These are phyloP conservation scores for Epirrhoe tristata DNA, from an alignment of 2,888 invertebrate genomes.

Conservation along the genomic window DNA sequence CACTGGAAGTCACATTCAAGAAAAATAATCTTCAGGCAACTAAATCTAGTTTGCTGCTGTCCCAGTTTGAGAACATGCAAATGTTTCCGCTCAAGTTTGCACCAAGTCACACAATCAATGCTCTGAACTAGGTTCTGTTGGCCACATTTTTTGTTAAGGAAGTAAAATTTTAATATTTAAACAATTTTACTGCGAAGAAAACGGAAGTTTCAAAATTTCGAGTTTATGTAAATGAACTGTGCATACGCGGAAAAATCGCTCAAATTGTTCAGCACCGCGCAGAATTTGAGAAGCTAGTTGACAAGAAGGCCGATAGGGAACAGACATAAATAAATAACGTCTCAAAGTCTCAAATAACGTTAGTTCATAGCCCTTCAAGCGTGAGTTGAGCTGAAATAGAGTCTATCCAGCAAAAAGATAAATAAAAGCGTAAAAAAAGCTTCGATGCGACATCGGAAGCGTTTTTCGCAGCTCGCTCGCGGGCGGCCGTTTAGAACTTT, in stretches of 20 bases:
- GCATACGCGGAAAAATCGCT: no score
- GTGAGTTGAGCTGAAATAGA: slow-evolving; percentile 21
- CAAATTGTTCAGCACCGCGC: no score
- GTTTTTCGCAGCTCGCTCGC: slow-evolving; percentile 64
- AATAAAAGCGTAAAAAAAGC: slow-evolving; percentile 31
- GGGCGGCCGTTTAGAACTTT: slow-evolving; percentile 59
- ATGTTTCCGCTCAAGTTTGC: slow-evolving; percentile 24
- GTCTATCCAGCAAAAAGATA: slow-evolving; percentile 27
- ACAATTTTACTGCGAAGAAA: no score
- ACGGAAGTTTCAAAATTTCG: no score
- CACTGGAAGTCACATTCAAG: neutral
- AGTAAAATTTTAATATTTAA: neutral
- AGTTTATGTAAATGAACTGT: no score
- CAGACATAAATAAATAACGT: no score
- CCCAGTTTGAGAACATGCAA: slow-evolving; percentile 34
- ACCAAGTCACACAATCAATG: slow-evolving; percentile 35
- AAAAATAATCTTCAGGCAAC: neutral
- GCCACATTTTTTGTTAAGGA: slow-evolving; percentile 15
- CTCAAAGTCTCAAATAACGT: slow-evolving; percentile 2
- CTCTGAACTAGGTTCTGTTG: slow-evolving; percentile 23
- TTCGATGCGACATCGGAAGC: slow-evolving; percentile 60
- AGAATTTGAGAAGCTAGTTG: no score
- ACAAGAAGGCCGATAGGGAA: no score
- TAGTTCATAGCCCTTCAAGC: slow-evolving; percentile 11
- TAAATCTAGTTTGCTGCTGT: slow-evolving; percentile 12